These are phyloP conservation scores for Orestias chungarensis DNA, from an alignment of 2,797 vertebrate species.

Conservation along the genomic window DNA sequence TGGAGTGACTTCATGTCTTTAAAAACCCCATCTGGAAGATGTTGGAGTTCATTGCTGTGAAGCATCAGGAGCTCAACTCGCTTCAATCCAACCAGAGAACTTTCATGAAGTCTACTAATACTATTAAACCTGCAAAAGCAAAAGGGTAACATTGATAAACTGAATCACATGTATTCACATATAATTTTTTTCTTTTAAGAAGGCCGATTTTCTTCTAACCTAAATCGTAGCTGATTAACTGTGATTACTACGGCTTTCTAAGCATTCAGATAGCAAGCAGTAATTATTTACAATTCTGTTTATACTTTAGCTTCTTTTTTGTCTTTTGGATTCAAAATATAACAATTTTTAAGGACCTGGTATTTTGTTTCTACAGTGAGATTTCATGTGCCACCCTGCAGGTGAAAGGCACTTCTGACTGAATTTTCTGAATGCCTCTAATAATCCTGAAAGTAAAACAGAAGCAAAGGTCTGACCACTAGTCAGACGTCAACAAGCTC, in stretches of 20 bases:
- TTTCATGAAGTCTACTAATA: constrained; percentile 83
- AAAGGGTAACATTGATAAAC: constrained; percentile 5
- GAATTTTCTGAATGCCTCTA: background rate
- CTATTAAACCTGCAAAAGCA: constrained; percentile 87
- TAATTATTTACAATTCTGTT: background rate
- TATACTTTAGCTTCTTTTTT: background rate
- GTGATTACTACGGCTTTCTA: background rate
- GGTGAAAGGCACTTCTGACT: too few species aligned
- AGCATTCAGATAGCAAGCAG: background rate
- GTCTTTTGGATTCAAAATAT: background rate
- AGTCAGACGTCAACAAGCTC: background rate
- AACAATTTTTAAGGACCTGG: background rate
- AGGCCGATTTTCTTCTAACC: too few species aligned
- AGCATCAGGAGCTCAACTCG: constrained; percentile 92
- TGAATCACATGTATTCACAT: background rate
- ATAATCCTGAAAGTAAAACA: background rate
- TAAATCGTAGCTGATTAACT: background rate
- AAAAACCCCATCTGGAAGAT: constrained; percentile 84
- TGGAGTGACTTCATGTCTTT: constrained; percentile 84
- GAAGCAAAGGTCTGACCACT: background rate
- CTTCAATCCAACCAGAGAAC: constrained; percentile 83
- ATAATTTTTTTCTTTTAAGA: background rate
- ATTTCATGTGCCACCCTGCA: background rate
- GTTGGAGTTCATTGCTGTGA: constrained; percentile 91
- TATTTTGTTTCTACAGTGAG: background rate